These are phyloP conservation scores for Etheostoma perlongum DNA, from an alignment of 2,797 vertebrate species.

Conservation along the genomic window DNA sequence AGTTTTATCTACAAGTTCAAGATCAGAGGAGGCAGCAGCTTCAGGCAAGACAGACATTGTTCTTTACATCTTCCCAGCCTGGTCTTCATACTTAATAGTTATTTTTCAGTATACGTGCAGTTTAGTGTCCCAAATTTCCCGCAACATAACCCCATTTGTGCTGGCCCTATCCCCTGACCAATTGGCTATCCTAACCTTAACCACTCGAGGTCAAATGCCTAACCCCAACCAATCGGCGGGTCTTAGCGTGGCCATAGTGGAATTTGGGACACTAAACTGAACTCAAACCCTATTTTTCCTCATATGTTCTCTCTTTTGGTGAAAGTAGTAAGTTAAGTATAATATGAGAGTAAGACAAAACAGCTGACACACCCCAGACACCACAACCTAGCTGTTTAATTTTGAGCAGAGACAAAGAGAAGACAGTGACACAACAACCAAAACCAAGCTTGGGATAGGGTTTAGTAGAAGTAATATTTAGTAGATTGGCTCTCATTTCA, in stretches of 20 bases:
- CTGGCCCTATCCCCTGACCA: no score
- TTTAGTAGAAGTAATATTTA: neutral
- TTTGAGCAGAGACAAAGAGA: neutral
- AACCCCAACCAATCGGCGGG: no score
- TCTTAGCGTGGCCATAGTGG: no score
- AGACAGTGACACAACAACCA: no score
- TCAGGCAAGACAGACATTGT: constrained; percentile 78
- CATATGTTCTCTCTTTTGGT: neutral
- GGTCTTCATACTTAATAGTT: neutral
- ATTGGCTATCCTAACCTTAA: no score
- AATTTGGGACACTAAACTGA: no score
- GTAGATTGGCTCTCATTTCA: neutral
- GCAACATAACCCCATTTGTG: no score
- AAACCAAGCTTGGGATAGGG: neutral
- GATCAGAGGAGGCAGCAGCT: constrained; percentile 83
- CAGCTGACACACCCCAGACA: neutral
- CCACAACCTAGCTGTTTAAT: neutral
- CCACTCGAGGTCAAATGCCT: no score
- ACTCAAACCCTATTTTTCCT: neutral
- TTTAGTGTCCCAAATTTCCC: no score
- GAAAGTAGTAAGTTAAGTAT: neutral
- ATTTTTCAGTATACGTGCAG: neutral
- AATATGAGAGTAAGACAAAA: neutral
- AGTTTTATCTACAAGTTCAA: constrained; percentile 86
- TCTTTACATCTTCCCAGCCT: neutral